phyloP scores from a whole-genome alignment of 1,140 invertebrate species.

The Periplaneta americana region DNA sequence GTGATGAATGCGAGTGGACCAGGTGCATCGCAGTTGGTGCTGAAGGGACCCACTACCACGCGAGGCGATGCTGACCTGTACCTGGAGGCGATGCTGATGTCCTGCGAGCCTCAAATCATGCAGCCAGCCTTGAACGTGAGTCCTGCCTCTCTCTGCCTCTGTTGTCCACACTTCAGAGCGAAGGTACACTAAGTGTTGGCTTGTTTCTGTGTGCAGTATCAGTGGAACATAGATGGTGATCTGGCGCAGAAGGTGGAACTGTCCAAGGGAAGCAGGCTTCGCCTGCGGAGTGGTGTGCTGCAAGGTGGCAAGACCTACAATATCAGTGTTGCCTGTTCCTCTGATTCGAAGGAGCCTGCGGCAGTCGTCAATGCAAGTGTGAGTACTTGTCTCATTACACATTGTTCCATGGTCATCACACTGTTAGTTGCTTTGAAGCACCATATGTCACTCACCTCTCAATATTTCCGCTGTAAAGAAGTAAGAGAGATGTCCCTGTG shows the following conservation, averaged over 20 bases:
- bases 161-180: too few species aligned
- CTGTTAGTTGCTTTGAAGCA: too few species aligned
- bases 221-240: background rate
- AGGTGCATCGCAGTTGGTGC: background rate
- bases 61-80: slow-evolving; percentile 1
- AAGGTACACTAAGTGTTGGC: too few species aligned
- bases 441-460: too few species aligned
- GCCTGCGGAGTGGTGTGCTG: background rate
- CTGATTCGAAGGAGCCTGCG: background rate
- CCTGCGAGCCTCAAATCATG: background rate
- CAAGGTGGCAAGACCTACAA: slow-evolving; percentile 4
- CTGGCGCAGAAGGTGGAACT: slow-evolving; percentile 1
- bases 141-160: too few species aligned
- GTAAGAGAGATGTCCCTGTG: too few species aligned
- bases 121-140: background rate
- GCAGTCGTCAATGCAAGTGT: background rate
- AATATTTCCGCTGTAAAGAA: too few species aligned
- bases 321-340: background rate
- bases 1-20: background rate
- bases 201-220: slow-evolving; percentile 14
- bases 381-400: background rate
- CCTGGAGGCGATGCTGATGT: slow-evolving; percentile 2
- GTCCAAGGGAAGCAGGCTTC: slow-evolving; percentile 1
- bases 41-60: background rate
- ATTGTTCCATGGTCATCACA: background rate